Base-by-base conservation (phyloP, 2,888 invertebrate genomes). In the Rhagonycha fulva region DNA sequence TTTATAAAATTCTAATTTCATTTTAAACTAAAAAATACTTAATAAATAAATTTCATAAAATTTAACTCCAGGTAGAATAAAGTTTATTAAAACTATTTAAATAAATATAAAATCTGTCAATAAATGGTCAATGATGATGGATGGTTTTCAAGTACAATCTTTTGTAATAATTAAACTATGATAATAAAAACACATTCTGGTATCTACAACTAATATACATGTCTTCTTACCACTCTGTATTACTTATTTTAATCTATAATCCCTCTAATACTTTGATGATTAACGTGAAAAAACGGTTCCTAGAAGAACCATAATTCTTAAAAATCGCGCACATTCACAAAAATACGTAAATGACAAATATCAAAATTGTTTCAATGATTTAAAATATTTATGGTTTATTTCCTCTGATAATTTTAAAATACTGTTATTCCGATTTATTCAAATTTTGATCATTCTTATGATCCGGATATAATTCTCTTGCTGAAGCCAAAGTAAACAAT, bases 381-480 rank as follows among this genome's bases (percentile, higher is more conserved):
- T n/a, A 47, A 4, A 47, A 47, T 47, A 47, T 47, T n/a, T 47
- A 47, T 47, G 9, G 7, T 47, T 47, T 47, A 47, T n/a, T 47
- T 47, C n/a, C 47, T 47, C n/a, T 47, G 47, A 12, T n/a, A 47
- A 47, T 47, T 47, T n/a, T 47, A 47, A 47, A 47, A 47, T 47
- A 47, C 47, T 47, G n/a, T n/a, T 47, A 47, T 47, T 47, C 47
- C 47, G 47, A 47, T 47, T 47, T 47, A 47, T 47, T 47, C 47
- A 47, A 12, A 47, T n/a, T 47, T 47, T n/a, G 5, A 47, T 47
- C 47, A 47, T n/a, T 47, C 47, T 47, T 47, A n/a, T 47, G 86
- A 80, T 93, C 93, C 2, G 93, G 93, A 83, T 91, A 92, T n/a
- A 91, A 90, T 83, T 93, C 93, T 79, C 93, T 89, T 3, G 92